Evolutionary conservation across 1,140 invertebrate genomes (phyloP).

Genomic region (Colletes latitarsis): DNA sequence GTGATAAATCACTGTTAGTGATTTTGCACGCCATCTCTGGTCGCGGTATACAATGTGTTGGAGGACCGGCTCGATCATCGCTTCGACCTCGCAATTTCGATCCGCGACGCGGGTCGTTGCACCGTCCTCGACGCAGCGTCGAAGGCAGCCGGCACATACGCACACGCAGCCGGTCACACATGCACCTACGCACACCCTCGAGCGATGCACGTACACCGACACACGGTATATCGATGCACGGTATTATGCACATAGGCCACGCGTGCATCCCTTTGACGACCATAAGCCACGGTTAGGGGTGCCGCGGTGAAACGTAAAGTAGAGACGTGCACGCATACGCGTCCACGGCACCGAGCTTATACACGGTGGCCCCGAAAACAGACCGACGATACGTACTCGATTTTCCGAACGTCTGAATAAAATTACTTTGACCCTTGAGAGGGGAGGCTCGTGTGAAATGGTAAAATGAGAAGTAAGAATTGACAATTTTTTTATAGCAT

Average conservation of each 20-base stretch:
- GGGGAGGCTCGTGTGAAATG: too few relatives aligned
- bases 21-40: too few relatives aligned
- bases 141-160: slow-evolving; percentile 50
- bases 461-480: too few relatives aligned
- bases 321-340: slow-evolving; percentile 46
- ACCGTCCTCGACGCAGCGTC: slow-evolving; percentile 62
- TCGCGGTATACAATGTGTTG: slow-evolving; percentile 53
- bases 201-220: neutral
- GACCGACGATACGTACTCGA: neutral
- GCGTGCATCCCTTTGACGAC: slow-evolving; percentile 74
- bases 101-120: slow-evolving; percentile 67
- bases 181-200: neutral
- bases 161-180: neutral
- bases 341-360: slow-evolving; percentile 34
- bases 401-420: too few relatives aligned
- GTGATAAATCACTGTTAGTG: too few relatives aligned
- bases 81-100: slow-evolving; percentile 67
- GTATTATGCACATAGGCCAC: slow-evolving; percentile 68
- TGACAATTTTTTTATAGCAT: too few relatives aligned
- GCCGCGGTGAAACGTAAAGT: slow-evolving; percentile 61
- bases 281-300: slow-evolving; percentile 72
- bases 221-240: slow-evolving; percentile 59
- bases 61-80: slow-evolving; percentile 62
- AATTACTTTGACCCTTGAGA: too few relatives aligned
- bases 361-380: slow-evolving; percentile 27